Conservation (phyloP, 2,888 invertebrate species). For the Athalia cordata region DNA sequence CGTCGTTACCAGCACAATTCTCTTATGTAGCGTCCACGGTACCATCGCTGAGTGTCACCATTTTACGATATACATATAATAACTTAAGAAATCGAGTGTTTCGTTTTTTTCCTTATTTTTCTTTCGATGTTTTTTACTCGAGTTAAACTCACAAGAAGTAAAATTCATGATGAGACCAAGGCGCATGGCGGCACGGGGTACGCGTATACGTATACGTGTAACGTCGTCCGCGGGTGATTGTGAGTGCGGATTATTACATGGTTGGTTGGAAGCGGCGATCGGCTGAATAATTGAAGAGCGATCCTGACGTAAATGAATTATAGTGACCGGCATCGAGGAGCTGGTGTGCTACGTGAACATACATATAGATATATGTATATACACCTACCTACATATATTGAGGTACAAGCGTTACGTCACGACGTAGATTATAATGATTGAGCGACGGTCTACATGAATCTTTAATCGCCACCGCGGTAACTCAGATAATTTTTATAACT, state of each 20-base stretch:
- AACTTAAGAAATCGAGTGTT: background rate
- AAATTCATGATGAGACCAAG: too few relatives aligned
- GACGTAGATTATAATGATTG: constrained; percentile 41
- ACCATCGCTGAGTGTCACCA: too few relatives aligned
- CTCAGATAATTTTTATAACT: constrained; percentile 14
- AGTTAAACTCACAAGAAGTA: too few relatives aligned
- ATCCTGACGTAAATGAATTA: constrained; percentile 40
- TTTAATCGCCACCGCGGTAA: constrained; percentile 21
- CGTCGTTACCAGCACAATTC: too few relatives aligned
- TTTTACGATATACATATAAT: too few relatives aligned
- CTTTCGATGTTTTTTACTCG: background rate
- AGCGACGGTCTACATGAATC: constrained; percentile 41
- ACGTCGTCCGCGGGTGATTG: background rate
- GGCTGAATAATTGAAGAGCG: constrained; percentile 39
- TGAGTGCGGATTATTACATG: constrained; percentile 21
- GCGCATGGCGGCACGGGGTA: too few relatives aligned
- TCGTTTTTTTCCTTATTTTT: background rate
- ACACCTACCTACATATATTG: background rate
- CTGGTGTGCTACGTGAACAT: background rate
- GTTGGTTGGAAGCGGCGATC: constrained; percentile 33
- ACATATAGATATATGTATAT: background rate
- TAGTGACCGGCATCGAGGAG: background rate
- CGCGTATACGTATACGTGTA: background rate
- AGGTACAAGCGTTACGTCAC: constrained; percentile 10
- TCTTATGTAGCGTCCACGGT: too few relatives aligned